Evolutionary conservation across 2,797 vertebrate genomes (phyloP), one percentile per base, ranked within the genome.

Genomic region (Calcarius lapponicus): DNA sequence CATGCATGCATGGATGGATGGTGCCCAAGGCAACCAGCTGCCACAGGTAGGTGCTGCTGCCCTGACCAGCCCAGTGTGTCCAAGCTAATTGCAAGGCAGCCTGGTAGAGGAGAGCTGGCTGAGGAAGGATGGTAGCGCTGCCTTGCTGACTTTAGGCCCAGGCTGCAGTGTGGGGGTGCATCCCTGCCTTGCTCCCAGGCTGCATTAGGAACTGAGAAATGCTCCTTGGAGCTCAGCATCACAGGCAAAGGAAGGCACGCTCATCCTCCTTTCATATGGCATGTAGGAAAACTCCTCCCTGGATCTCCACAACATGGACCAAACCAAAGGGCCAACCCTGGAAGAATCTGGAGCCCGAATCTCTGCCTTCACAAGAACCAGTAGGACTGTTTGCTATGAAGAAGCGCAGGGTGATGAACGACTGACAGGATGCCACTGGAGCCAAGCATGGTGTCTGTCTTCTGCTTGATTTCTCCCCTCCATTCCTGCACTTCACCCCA

Each of bases 261-360:
- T 13, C 36, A 60, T 38, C 12, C 17, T 38, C 34, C 11, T 60
- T 38, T 28, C 36, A 9, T 60, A 5, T 13, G 17, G 17, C 25
- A 28, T 2, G 4, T 28, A 28, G 34, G 17, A 38, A 38, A 38
- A 38, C 2, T 2, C 36, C 25, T 60, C 17, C 8, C 11, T 28
- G 17, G 6, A 19, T 60, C 34, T 18, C 34, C 4, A 9, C 25
- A 60, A 19, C 17, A 19, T 38, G 25, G 17, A 38, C 36, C 3
- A 1, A 25, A 13, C 7, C 28, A 28, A 60, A 38, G 6, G 17
- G 8, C 25, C 5, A 19, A 19, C 7, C 17, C 24, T 12, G 8
- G 17, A 38, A 28, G 25, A 28, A 38, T 28, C 17, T 2, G 1
- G 6, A 11, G 10, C 16, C 7, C 2, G 5, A 17, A 6, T 4